Evolutionary conservation across 2,888 invertebrate species (phyloP).

Genomic region (Ornithoptera alexandrae): DNA sequence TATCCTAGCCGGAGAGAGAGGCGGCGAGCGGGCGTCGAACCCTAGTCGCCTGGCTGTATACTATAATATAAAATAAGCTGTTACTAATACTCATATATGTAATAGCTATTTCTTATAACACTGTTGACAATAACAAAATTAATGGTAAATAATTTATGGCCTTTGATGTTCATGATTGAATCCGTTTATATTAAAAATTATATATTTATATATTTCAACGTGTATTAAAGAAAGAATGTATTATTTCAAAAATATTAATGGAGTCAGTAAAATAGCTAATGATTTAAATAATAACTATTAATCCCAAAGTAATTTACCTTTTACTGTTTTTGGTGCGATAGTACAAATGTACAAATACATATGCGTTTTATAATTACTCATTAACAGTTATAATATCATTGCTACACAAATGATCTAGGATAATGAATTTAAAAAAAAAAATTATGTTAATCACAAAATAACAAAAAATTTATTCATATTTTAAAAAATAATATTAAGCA

Average conservation of each 20-base stretch:
- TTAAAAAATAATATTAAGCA: slow-evolving; percentile 17
- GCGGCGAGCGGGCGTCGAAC: slow-evolving; percentile 69
- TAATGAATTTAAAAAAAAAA: background rate
- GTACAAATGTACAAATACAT: too few relatives aligned
- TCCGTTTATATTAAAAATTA: background rate
- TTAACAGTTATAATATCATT: too few relatives aligned
- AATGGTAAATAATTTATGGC: background rate
- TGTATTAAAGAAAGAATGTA: too few relatives aligned
- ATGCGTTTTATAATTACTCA: too few relatives aligned
- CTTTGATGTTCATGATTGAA: background rate
- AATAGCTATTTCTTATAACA: background rate
- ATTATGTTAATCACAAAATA: background rate
- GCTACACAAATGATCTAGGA: too few relatives aligned
- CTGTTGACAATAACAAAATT: background rate
- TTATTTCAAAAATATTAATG: too few relatives aligned
- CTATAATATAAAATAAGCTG: slow-evolving; percentile 31
- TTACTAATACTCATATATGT: slow-evolving; percentile 27
- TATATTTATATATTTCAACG: background rate
- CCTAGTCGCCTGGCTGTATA: slow-evolving; percentile 44
- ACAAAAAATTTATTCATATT: slow-evolving; percentile 31
- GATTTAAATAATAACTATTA: too few relatives aligned
- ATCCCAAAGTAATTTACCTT: too few relatives aligned
- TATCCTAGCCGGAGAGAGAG: slow-evolving; percentile 56
- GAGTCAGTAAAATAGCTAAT: too few relatives aligned
- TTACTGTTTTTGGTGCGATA: too few relatives aligned